Percentiles rank a stretch among this genome's conserved stretches.
These are phyloP conservation scores for Tinamus major DNA, from an alignment of 2,797 vertebrate genomes.

Conservation along the genomic window DNA sequence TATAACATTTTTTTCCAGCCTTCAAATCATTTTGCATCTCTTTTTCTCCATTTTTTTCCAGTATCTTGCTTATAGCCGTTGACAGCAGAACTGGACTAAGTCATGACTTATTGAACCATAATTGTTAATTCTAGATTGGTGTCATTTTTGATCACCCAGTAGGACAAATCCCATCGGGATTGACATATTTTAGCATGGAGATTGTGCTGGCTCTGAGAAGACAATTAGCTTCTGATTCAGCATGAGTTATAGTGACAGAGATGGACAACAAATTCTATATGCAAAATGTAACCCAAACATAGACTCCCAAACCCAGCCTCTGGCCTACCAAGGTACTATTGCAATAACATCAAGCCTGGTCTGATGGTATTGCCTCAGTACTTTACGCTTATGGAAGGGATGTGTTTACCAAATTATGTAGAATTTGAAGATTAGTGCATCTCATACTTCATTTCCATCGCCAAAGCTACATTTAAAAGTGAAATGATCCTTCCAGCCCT, in stretches of 20 bases:
- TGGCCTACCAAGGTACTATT: not conserved
- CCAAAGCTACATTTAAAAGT: not conserved
- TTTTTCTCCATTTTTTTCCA: not conserved
- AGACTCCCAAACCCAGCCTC: rapidly evolving
- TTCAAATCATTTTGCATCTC: not conserved
- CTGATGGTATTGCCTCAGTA: not conserved
- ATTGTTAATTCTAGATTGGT: not conserved
- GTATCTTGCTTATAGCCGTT: not conserved
- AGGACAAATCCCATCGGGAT: not conserved
- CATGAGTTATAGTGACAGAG: not conserved
- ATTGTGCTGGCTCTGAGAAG: not conserved
- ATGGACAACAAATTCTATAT: not conserved
- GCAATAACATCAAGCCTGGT: no score
- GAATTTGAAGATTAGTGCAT: not conserved
- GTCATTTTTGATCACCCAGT: not conserved
- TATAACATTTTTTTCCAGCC: not conserved
- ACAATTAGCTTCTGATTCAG: not conserved
- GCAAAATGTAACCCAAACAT: not conserved
- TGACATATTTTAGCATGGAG: not conserved
- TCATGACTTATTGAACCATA: not conserved
- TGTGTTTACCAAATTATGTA: not conserved
- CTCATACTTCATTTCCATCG: not conserved
- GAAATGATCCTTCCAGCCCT: not conserved
- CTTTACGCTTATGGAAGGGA: not conserved
- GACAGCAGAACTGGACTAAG: not conserved